Evolutionary conservation across 64 coral and sea anemone species (phyloP), one percentile per base, ranked within the genome.

Genomic region (Orbicella faveolata): DNA sequence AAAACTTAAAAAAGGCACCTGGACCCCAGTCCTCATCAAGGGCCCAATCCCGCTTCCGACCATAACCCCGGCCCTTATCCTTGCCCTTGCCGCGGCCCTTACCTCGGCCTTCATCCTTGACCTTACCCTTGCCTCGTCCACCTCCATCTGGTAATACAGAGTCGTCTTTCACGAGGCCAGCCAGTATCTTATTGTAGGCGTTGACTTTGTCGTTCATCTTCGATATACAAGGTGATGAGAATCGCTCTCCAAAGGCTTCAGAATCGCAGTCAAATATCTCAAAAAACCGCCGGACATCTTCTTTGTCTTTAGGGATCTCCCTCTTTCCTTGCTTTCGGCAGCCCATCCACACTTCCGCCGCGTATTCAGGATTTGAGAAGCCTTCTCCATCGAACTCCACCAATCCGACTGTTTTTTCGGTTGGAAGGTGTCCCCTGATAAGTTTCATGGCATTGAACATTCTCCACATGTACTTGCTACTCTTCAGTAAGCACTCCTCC

Each of bases 381-480:
- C 0, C 1, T 51, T 91, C 89, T 15, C 57, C 80, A 59, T 16
- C 55, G 65, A 91, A 91, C 11, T 81, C 72, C 10, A 91, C 53
- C 89, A 91, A 73, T 41, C 80, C 80, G 20, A 10, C 4, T 63
- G 11, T 55, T 17, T 0, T 21, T 21, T 75, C 21, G 2, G 48
- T 1, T 91, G 54, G 52, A 15, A 91, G 17, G 9, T 10, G 19
- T 1, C 0, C 21, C 12, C 80, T 72, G 69, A 91, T 20, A 53
- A 84, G 9, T n/a, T 51, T 61, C 87, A 89, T 94, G 0, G 92
- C 92, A 26, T 23, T 53, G 61, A 94, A 89, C 87, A 85, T 83
- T 37, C 93, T 81, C 88, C 89, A 94, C 88, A 94, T 87, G 75
- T 94, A 94, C 83, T 94, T 94, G 77, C 82, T 90, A 83, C 87